Evolutionary conservation across 2,888 invertebrate species (phyloP).

Genomic region (Tuta absoluta): DNA sequence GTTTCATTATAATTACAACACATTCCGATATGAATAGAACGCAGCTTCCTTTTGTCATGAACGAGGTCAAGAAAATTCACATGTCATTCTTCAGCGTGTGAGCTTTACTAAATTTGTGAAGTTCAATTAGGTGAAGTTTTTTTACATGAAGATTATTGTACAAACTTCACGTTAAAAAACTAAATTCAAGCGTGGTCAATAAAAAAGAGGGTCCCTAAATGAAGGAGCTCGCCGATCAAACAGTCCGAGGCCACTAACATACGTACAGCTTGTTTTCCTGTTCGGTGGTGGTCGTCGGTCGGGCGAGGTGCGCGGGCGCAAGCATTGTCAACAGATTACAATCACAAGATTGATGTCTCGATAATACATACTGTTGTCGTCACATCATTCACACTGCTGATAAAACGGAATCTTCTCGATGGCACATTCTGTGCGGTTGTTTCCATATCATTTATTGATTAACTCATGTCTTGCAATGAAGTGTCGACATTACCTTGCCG

Average conservation of each 20-base stretch:
- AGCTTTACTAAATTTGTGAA: too few species aligned
- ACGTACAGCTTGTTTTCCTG: background rate
- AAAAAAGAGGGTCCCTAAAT: too few species aligned
- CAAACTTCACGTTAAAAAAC: too few species aligned
- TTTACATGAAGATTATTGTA: too few species aligned
- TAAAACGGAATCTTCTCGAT: background rate
- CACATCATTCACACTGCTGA: background rate
- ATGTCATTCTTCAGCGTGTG: background rate
- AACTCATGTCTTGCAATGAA: too few species aligned
- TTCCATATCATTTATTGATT: too few species aligned
- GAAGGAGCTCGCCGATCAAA: too few species aligned
- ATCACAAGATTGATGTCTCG: constrained; percentile 7
- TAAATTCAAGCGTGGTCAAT: too few species aligned
- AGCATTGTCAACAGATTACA: constrained; percentile 7
- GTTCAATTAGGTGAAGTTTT: too few species aligned
- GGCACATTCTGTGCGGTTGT: background rate
- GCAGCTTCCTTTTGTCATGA: background rate
- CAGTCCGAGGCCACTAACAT: background rate
- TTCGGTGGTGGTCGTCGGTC: background rate
- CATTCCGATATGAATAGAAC: background rate
- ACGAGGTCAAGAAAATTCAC: background rate
- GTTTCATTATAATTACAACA: too few species aligned
- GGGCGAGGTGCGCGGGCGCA: background rate
- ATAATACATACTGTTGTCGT: constrained; percentile 2
- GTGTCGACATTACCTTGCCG: too few species aligned